Base-by-base conservation (phyloP, 2,888 invertebrate species). In the Mimachlamys varia region DNA sequence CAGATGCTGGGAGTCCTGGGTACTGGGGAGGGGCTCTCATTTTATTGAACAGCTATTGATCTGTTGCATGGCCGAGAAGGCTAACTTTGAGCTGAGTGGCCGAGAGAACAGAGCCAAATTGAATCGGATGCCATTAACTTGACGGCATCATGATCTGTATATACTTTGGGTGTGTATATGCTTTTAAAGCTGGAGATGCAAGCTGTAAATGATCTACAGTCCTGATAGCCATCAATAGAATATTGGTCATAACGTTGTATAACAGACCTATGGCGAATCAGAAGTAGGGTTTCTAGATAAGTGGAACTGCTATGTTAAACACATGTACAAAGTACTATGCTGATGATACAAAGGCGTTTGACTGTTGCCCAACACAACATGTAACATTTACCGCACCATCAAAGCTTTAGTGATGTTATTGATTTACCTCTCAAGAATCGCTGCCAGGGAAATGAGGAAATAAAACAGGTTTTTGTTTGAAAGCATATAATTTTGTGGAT, bases 101-200 rank as follows among this genome's bases (percentile, higher is more conserved):
- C 17, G 7, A 10, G 33, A 76, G 76, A 76, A 76, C 27, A 76
- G 33, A 27, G 76, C 76, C 76, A 76, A 76, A 76, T 76, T 76
- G 76, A 76, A 76, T 76, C 76, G 76, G 76, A 76, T 76, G 33
- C 76, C 76, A 76, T 76, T 76, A 76, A 33, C 76, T 76, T 7
- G 33, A 76, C 76, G 76, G 76, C 76, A 33, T 76, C 76, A 76
- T 76, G 76, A 76, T 76, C 76, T 76, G 76, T 76, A 33, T 76
- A 76, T 76, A 76, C 76, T 33, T 76, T 76, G 76, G 33, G 33
- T 76, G 76, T 76, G 22, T 76, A 76, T 76, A 76, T 76, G 76
- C 76, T 76, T 76, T 76, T 76, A 76, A 76, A 76, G 58, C 58
- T 58, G 33, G 76, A 76, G 76, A 76, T 33, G 33, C 2, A 12